Base-by-base conservation (phyloP, 1,140 invertebrate species). In the Pantala flavescens region DNA sequence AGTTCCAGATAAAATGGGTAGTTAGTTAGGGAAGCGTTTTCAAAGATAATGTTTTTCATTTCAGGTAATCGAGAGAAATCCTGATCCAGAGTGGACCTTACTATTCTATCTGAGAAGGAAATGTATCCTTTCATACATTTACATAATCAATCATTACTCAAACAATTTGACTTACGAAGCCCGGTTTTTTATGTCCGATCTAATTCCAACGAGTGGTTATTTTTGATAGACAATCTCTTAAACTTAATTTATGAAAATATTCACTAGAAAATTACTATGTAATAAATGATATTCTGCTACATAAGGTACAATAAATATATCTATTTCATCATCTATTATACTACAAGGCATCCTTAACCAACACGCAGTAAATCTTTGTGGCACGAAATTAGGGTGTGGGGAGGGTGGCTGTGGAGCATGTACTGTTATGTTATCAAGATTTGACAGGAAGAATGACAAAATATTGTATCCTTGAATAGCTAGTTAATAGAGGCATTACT, bases 331-430 rank as follows among this genome's bases (percentile, higher is more conserved):
- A n/a, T n/a, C n/a, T n/a, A n/a, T n/a, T n/a, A 36, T 36, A 5
- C 28, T 5, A 36, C 2, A 36, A 36, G 2, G 9, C 9, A 36
- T 36, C 28, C 28, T 36, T 49, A 49, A 16, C 63, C 12, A 36
- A 9, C 74, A 79, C 74, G 80, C 71, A 91, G 90, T 97, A 71
- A 83, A 86, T 21, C 84, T 97, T 73, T 91, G 88, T 75, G 95
- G 95, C 14, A 96, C 94, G 2, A 97, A 97, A 83, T 81, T 96
- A 36, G 94, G 93, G n/a, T 97, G 95, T 81, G 93, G 91, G 0
- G 95, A 98, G 86, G 96, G 94, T 71, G 95, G 95, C 5, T 98
- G 95, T 80, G 95, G 95, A 0, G 94, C 94, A 0, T 98, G 95
- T 78, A 97, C 94, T 0, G 93, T 97, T 10, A 96, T 97, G 94